These are phyloP conservation scores for Nephotettix cincticeps DNA, from an alignment of 1,140 invertebrate genomes.

Conservation along the genomic window DNA sequence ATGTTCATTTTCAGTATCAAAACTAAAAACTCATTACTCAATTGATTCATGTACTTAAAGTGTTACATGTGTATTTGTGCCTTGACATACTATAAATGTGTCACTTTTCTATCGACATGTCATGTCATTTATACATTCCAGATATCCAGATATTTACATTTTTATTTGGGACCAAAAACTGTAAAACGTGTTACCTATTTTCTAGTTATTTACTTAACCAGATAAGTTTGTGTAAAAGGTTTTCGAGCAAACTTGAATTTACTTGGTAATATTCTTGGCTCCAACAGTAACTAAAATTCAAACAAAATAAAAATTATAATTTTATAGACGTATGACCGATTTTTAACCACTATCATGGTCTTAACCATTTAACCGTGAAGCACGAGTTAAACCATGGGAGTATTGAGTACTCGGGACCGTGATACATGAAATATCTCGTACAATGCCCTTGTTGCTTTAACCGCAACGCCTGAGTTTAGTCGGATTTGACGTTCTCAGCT, in stretches of 20 bases:
- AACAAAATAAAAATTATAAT: neutral
- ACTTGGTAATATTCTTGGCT: neutral
- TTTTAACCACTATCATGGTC: neutral
- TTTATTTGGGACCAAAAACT: conserved; percentile 9
- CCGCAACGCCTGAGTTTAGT: too few relatives aligned
- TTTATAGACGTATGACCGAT: neutral
- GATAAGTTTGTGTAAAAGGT: neutral
- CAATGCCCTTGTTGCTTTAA: too few relatives aligned
- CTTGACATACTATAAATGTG: neutral
- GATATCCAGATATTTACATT: neutral
- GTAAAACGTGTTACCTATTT: conserved; percentile 1
- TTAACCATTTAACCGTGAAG: too few relatives aligned
- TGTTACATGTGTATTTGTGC: neutral
- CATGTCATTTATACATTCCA: neutral
- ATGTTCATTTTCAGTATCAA: too few relatives aligned
- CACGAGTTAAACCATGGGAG: too few relatives aligned
- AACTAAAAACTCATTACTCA: too few relatives aligned
- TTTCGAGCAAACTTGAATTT: neutral
- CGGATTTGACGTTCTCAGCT: too few relatives aligned
- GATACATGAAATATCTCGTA: too few relatives aligned
- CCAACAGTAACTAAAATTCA: neutral
- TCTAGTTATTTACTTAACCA: neutral
- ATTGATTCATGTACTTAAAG: neutral
- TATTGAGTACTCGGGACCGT: too few relatives aligned
- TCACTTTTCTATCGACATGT: neutral